Conservation (phyloP, 2,113 vertebrate genomes). For the Aptenodytes forsteri region DNA sequence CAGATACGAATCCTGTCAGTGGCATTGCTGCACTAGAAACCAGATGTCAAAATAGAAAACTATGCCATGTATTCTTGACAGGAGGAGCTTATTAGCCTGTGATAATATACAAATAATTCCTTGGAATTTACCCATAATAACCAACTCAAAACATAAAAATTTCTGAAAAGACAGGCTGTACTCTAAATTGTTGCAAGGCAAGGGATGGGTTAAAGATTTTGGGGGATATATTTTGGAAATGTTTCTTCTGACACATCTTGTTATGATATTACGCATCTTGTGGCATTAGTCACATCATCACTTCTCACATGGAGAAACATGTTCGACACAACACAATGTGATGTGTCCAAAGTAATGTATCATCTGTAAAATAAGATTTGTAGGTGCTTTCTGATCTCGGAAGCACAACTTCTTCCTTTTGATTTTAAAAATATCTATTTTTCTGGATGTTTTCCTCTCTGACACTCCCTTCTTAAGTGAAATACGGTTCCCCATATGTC, state of each 20-base stretch:
- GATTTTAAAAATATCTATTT: background rate
- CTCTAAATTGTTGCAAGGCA: background rate
- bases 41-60: background rate
- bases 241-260: background rate
- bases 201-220: background rate
- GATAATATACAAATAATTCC: background rate
- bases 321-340: background rate
- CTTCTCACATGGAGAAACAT: background rate
- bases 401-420: background rate
- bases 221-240: background rate
- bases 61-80: background rate
- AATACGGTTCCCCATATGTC: background rate
- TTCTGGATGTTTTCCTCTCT: background rate
- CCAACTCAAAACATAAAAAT: background rate
- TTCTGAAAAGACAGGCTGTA: background rate
- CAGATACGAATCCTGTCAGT: background rate
- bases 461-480: background rate
- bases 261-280: background rate
- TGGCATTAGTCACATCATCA: background rate
- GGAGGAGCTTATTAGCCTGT: background rate
- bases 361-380: background rate
- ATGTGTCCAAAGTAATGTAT: background rate
- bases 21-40: background rate
- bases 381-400: background rate
- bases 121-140: background rate